phyloP scores from a whole-genome alignment of 2,113 vertebrate genomes.

The Ahaetulla prasina region DNA sequence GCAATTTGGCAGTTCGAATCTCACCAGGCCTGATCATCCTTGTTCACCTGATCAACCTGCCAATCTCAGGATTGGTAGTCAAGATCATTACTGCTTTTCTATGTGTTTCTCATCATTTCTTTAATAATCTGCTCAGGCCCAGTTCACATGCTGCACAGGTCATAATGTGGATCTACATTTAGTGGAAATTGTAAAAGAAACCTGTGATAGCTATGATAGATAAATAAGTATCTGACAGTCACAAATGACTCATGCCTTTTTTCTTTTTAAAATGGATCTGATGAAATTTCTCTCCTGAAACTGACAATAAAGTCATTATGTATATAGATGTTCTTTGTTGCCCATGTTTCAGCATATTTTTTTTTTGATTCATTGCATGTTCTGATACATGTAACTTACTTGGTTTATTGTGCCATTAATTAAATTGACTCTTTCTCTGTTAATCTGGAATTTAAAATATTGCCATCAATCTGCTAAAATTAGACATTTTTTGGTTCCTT shows the following conservation, averaged over 20 bases:
- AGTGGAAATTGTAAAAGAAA: too few relatives aligned
- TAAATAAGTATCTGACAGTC: conserved; percentile 25
- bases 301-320: conserved; percentile 37
- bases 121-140: too few relatives aligned
- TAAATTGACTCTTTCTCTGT: conserved; percentile 39
- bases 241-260: conserved; percentile 11
- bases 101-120: too few relatives aligned
- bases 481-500: not conserved
- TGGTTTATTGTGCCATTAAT: conserved; percentile 37
- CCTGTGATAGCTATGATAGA: not conserved
- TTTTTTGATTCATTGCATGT: conserved; percentile 59
- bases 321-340: conserved; percentile 43
- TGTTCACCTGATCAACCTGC: not conserved
- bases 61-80: too few relatives aligned
- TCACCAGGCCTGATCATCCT: not conserved
- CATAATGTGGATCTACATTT: too few relatives aligned
- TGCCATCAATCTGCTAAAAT: not conserved
- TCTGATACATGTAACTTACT: conserved; percentile 37
- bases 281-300: conserved; percentile 45
- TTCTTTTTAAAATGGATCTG: conserved; percentile 22
- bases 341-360: conserved; percentile 22
- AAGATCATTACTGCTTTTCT: too few relatives aligned
- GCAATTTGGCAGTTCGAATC: too few relatives aligned
- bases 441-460: conserved; percentile 49
- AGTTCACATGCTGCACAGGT: too few relatives aligned